Base-by-base conservation (phyloP, 2,113 vertebrate species). In the Heteronetta atricapilla region DNA sequence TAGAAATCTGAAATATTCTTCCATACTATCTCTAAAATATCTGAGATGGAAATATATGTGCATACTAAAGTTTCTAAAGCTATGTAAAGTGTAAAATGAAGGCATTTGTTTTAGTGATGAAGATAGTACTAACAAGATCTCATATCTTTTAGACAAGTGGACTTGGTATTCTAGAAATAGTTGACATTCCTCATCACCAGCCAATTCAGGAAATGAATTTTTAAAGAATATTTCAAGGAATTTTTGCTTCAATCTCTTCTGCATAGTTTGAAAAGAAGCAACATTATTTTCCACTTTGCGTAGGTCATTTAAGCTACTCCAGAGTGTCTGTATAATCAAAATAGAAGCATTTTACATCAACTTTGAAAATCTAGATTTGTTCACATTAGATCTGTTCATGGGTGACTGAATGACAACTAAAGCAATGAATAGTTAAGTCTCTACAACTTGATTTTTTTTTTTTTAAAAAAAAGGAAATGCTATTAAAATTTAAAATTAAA, bases 201-300 rank as follows among this genome's bases (percentile, higher is more conserved):
- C 38, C 95, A 87, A 33, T 53, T 82, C 81, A 89, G 74, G 62
- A 95, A 94, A 89, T 85, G 72, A 95, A 92, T 91, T 94, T 87
- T 2, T 82, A 91, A 88, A 62, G 62, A 62, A 8, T 69, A 91
- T 86, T 90, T 96, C 90, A 95, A 72, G 25, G 52, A 75, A 90
- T 42, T 64, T 84, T 93, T 67, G 22, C 46, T 88, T 93, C 46
- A 75, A 80, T 38, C 1, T 1, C 62, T 91, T 44, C 84, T 72
- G 26, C 60, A 22, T 38, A 15, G 48, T 52, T 76, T 78, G 52
- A 92, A 81, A 62, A 76, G 74, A 67, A 90, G 29, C 42, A 73
- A 88, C 77, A 28, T 58, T 42, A 81, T n/a, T 93, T 90, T 79
- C 92, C 33, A 40, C 0, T 66, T 84, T 29, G 38, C 75, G 33